Conservation (phyloP, 2,797 vertebrate species). For the Denticeps clupeoides region DNA sequence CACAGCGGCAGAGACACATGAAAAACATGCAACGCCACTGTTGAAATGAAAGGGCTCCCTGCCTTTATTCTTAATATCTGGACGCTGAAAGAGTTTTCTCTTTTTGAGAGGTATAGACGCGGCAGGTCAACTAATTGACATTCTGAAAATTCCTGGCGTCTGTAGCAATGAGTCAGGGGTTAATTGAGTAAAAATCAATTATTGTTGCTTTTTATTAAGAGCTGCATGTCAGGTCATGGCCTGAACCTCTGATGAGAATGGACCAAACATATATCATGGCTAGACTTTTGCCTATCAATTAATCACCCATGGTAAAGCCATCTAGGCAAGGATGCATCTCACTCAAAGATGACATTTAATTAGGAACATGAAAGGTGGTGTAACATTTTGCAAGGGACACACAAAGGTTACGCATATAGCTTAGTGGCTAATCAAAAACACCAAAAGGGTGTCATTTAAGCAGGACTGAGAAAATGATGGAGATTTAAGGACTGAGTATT, state of each 20-base stretch:
- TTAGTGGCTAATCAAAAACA: conserved; percentile 16
- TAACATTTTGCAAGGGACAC: conserved; percentile 9
- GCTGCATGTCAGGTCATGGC: too few species aligned
- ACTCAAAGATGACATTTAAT: conserved; percentile 24
- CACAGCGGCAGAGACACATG: not conserved
- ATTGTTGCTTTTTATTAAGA: too few species aligned
- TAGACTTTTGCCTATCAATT: too few species aligned
- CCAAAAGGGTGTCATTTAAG: conserved; percentile 9
- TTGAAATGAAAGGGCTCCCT: not conserved
- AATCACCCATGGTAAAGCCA: too few species aligned
- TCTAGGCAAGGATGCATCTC: conserved; percentile 2
- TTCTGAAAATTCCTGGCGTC: not conserved
- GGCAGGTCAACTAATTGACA: not conserved
- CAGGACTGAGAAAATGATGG: not conserved
- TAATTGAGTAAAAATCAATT: not conserved
- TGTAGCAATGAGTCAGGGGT: not conserved
- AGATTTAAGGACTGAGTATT: too few species aligned
- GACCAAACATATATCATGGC: too few species aligned
- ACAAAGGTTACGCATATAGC: conserved; percentile 16
- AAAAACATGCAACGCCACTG: not conserved
- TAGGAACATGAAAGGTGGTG: conserved; percentile 23
- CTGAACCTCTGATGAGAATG: too few species aligned
- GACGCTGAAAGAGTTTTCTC: not conserved
- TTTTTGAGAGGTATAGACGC: not conserved
- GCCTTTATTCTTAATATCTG: not conserved